Conservation (phyloP, 2,113 vertebrate species). For the Chloroceryle aenea region DNA sequence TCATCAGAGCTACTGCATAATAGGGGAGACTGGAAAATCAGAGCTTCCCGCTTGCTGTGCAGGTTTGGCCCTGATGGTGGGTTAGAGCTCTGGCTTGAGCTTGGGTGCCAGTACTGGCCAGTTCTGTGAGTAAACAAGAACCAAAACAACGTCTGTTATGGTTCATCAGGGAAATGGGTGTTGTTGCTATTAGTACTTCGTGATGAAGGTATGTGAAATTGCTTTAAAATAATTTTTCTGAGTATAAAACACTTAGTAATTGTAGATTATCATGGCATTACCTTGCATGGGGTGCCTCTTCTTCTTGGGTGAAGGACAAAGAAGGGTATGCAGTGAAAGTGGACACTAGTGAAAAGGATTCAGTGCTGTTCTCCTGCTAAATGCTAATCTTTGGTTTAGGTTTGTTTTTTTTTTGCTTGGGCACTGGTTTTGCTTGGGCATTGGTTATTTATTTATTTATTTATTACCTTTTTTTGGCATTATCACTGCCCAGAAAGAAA, state of each 20-base stretch:
- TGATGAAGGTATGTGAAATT: not conserved
- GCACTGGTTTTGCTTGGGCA: not conserved
- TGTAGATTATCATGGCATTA: not conserved
- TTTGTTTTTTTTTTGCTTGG: not conserved
- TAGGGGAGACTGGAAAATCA: not conserved
- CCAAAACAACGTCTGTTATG: not conserved
- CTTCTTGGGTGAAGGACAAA: not conserved
- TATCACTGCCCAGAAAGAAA: not conserved
- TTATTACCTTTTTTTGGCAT: not conserved
- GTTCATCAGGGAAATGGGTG: not conserved
- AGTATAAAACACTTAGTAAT: not conserved
- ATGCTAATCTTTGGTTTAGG: not conserved
- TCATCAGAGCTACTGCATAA: not conserved
- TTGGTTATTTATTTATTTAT: not conserved
- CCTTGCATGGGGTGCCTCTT: not conserved
- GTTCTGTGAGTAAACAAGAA: not conserved
- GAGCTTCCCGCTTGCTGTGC: fast-evolving
- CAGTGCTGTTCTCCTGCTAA: not conserved
- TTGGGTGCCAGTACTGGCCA: not conserved
- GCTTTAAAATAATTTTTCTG: not conserved
- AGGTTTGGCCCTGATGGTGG: not conserved
- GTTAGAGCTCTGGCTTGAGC: not conserved
- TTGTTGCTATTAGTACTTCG: not conserved
- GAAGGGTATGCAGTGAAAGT: not conserved
- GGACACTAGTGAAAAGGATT: not conserved